These are phyloP conservation scores for Achatina immaculata DNA, from an alignment of 1,140 invertebrate genomes.

Conservation along the genomic window DNA sequence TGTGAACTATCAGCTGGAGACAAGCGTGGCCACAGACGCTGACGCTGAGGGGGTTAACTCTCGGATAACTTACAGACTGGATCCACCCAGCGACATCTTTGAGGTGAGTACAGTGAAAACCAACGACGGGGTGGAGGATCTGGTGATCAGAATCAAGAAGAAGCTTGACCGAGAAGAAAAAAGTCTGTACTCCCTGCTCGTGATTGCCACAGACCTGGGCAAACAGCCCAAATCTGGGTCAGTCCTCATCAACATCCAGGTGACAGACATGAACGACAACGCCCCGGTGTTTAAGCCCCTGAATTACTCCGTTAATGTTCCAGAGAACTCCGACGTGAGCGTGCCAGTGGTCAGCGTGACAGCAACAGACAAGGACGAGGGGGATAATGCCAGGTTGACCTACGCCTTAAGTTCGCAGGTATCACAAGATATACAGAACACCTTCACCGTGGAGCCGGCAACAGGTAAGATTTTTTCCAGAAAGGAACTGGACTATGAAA, in stretches of 20 bases:
- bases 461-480: constrained; percentile 54
- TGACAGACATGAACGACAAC: constrained; percentile 92
- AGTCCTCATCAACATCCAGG: constrained; percentile 78
- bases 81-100: constrained; percentile 74
- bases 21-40: constrained; percentile 89
- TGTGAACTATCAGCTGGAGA: constrained; percentile 73
- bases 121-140: constrained; percentile 87
- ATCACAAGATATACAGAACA: constrained; percentile 37
- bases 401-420: constrained; percentile 73
- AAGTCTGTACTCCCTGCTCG: constrained; percentile 82
- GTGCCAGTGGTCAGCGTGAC: constrained; percentile 77
- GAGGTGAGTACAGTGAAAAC: constrained; percentile 79
- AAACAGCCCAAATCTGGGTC: constrained; percentile 90
- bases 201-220: constrained; percentile 91
- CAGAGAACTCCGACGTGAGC: constrained; percentile 85
- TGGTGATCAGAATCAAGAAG: constrained; percentile 74
- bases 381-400: constrained; percentile 86
- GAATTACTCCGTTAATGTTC: constrained; percentile 83
- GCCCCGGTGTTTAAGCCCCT: constrained; percentile 83
- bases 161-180: constrained; percentile 87
- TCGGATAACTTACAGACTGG: constrained; percentile 84
- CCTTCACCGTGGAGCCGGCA: constrained; percentile 51
- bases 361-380: constrained; percentile 89
- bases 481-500: constrained; percentile 54
- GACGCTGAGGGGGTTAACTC: constrained; percentile 81